A percentile compares a stretch with the other conserved stretches of the same genome.
Evolutionary conservation across 35 echinoderm and acorn worm genomes (phyloP).

Genomic region (Holothuria glaberrima): DNA sequence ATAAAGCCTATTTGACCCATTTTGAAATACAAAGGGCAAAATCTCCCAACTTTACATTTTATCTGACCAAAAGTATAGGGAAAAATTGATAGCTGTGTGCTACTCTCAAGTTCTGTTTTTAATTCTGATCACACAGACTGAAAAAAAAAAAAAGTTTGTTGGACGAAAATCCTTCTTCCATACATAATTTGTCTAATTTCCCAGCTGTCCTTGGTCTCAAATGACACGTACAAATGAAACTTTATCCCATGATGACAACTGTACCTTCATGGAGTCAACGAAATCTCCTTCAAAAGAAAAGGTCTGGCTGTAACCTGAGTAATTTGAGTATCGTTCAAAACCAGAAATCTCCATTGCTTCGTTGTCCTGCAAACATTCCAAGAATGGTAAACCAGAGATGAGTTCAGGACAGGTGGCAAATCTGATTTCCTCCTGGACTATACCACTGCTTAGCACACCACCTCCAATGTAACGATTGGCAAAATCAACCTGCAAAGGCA

Average conservation of each 20-base stretch:
- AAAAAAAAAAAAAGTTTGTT: too few species aligned
- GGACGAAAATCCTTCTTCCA: too few species aligned
- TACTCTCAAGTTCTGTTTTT: too few species aligned
- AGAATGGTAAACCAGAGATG: conserved; percentile 59
- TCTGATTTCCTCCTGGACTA: conserved; percentile 84
- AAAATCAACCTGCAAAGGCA: conserved; percentile 73
- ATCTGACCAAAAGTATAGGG: too few species aligned
- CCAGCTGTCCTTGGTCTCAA: too few species aligned
- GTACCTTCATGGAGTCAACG: conserved; percentile 65
- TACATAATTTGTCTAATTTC: too few species aligned
- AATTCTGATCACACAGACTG: too few species aligned
- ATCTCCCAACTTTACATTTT: too few species aligned
- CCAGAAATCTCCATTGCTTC: conserved; percentile 72
- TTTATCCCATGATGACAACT: background rate
- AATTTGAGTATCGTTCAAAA: conserved; percentile 81
- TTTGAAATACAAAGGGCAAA: too few species aligned
- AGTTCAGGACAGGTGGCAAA: conserved; percentile 84
- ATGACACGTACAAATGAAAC: too few species aligned
- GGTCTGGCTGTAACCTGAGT: conserved; percentile 60
- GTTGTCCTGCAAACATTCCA: conserved; percentile 84
- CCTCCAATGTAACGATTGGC: conserved; percentile 84
- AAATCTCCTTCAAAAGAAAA: conserved; percentile 68
- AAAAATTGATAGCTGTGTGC: too few species aligned
- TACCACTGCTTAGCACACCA: conserved; percentile 62
- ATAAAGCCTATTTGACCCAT: too few species aligned